Evolutionary conservation across 1,140 invertebrate genomes (phyloP).

Genomic region (Mesaphorura yosii): DNA sequence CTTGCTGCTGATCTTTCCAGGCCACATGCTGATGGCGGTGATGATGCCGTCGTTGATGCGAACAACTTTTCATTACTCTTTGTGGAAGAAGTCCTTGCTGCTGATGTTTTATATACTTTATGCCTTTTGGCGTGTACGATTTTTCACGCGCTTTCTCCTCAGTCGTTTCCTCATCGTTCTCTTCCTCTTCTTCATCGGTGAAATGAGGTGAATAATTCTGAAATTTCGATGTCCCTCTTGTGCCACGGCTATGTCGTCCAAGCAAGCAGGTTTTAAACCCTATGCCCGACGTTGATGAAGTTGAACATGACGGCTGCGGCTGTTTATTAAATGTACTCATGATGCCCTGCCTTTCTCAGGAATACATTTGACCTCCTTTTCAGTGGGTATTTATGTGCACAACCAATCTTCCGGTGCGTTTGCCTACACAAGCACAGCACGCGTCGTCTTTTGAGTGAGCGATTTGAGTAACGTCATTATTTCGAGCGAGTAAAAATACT

Average conservation of each 20-base stretch:
- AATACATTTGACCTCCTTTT: too few relatives aligned
- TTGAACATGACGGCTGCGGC: too few relatives aligned
- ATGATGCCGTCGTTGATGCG: not conserved
- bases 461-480: too few relatives aligned
- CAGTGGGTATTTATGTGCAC: too few relatives aligned
- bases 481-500: too few relatives aligned
- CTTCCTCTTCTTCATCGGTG: conserved; percentile 17
- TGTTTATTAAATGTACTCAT: too few relatives aligned
- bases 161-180: conserved; percentile 7
- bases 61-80: not conserved
- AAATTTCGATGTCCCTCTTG: not conserved
- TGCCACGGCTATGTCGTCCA: not conserved
- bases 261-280: not conserved
- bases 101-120: not conserved
- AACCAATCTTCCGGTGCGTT: too few relatives aligned
- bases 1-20: not conserved
- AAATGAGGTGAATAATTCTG: conserved; percentile 21
- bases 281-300: too few relatives aligned
- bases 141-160: not conserved
- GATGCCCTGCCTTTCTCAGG: too few relatives aligned
- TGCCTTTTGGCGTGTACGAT: not conserved
- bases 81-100: not conserved
- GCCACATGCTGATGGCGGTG: not conserved
- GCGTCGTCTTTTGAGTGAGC: too few relatives aligned
- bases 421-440: too few relatives aligned